These are phyloP conservation scores for Aphaenogaster floridana DNA, from an alignment of 1,140 invertebrate genomes.

Conservation along the genomic window DNA sequence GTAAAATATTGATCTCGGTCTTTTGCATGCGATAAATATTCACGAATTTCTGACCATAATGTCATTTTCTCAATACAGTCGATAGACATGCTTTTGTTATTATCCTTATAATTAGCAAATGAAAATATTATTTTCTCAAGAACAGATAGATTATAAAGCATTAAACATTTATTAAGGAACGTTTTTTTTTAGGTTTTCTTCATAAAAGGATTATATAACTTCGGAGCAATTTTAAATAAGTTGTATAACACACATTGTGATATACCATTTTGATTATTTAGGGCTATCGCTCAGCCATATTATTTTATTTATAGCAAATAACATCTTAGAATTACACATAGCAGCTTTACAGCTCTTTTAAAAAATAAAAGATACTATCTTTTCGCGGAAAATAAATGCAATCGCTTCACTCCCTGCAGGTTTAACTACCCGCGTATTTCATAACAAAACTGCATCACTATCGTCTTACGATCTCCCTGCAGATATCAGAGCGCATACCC, in stretches of 20 bases:
- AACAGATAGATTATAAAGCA: not conserved
- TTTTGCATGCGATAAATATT: constrained; percentile 5
- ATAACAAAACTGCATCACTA: constrained; percentile 40
- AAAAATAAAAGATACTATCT: not conserved
- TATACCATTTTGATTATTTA: not conserved
- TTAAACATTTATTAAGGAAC: not conserved
- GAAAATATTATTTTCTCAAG: not conserved
- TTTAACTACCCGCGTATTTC: constrained; percentile 28
- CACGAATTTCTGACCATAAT: not conserved
- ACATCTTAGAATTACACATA: not conserved
- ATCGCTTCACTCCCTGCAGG: not conserved
- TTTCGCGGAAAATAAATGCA: not conserved
- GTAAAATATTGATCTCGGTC: constrained; percentile 26
- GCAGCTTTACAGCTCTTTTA: not conserved
- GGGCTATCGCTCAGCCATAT: not conserved
- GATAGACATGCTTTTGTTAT: not conserved
- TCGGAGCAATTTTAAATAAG: not conserved
- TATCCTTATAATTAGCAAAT: not conserved
- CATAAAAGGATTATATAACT: not conserved
- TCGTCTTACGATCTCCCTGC: constrained; percentile 27
- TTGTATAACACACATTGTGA: not conserved
- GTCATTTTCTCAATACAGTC: not conserved
- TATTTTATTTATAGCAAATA: not conserved
- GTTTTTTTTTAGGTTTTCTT: not conserved
- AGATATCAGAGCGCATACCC: constrained; percentile 12